phyloP scores from a whole-genome alignment of 2,888 invertebrate genomes.

The Drosophila formosana region DNA sequence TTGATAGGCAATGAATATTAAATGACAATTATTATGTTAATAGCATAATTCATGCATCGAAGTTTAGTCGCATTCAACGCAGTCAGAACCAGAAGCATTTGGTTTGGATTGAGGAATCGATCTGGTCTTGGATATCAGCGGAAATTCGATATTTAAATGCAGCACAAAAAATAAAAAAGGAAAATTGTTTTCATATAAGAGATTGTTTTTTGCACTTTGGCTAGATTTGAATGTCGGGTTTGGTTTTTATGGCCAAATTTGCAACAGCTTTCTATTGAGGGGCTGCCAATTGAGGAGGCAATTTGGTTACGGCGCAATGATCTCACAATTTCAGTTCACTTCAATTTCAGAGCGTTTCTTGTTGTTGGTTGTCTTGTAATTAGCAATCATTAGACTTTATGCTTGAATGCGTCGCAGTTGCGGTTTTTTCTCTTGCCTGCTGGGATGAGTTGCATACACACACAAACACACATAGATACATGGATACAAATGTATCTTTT shows the following conservation, averaged over 20 bases:
- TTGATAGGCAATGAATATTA: too few relatives aligned
- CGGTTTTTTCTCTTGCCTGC: constrained; percentile 30
- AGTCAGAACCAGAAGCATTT: too few relatives aligned
- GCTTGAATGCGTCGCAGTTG: constrained; percentile 71
- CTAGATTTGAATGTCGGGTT: neutral
- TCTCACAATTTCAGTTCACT: constrained; percentile 48
- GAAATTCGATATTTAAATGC: neutral
- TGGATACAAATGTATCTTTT: constrained; percentile 39
- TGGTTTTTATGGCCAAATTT: constrained; percentile 34
- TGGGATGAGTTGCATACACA: constrained; percentile 55
- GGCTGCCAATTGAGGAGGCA: constrained; percentile 25
- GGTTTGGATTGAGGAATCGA: too few relatives aligned
- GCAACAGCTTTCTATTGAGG: constrained; percentile 44
- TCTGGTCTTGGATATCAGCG: too few relatives aligned
- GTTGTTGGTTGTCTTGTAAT: constrained; percentile 58
- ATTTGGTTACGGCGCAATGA: constrained; percentile 71
- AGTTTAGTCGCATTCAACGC: too few relatives aligned
- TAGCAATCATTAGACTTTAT: constrained; percentile 77
- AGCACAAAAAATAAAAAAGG: neutral
- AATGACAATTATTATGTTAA: too few relatives aligned
- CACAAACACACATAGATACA: neutral
- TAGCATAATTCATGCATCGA: too few relatives aligned
- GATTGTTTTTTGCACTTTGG: neutral
- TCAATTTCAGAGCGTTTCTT: constrained; percentile 18
- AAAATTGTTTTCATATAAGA: constrained; percentile 11